Base-by-base conservation (phyloP, 1,140 invertebrate genomes). In the Aplysia californica region DNA sequence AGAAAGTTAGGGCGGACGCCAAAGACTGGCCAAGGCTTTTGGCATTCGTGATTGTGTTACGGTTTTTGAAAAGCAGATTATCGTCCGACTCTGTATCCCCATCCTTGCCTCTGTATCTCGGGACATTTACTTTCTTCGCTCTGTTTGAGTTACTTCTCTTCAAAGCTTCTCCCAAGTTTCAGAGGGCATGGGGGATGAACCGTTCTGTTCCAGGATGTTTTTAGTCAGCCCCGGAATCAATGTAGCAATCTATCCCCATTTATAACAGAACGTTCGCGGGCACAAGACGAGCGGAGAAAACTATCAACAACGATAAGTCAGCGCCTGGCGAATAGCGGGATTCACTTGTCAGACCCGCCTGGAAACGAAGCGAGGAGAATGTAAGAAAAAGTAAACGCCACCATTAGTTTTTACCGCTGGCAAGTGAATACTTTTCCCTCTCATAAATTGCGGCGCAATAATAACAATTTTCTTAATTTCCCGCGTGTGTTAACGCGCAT, bases 401-500 rank as follows among this genome's bases (percentile, higher is more conserved):
- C n/a, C 44, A 50, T 50, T 50, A 50, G 44, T 50, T 50, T n/a
- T n/a, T 50, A n/a, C n/a, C 44, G 44, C 44, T 10, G n/a, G 44
- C n/a, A n/a, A 50, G 44, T 50, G n/a, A 50, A 50, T 50, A 50
- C 44, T n/a, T 50, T 50, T 50, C 3, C 33, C 29, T 39, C 59
- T 33, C 72, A 67, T 55, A 56, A 76, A 67, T 39, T 76, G 64
- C 35, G 38, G 31, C 23, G 10, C 5, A 61, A 44, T 69, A 33
- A 70, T 55, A 77, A 71, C 36, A 64, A 35, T 55, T 50, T 64
- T 36, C 56, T 44, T 36, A 71, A 36, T 64, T 56, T 26, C 20
- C 59, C 35, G 36, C 21, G 21, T 39, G 29, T 33, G 44, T 18
- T 65, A 72, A 77, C 41, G 36, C 26, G 21, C 39, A 41, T 29